phyloP scores from a whole-genome alignment of 2,888 invertebrate genomes.

The Sinohyriopsis cumingii region DNA sequence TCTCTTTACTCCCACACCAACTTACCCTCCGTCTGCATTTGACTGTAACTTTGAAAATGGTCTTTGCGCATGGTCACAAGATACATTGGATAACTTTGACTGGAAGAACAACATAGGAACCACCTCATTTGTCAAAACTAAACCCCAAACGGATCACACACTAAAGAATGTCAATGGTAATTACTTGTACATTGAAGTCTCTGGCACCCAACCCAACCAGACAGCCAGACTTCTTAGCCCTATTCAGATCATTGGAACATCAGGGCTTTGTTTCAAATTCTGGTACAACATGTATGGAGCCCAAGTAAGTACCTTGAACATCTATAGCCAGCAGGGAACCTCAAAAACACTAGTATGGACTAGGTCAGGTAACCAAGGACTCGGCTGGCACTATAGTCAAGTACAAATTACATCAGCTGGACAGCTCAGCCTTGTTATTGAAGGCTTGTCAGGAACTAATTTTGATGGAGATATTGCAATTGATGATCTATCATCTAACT shows the following conservation, averaged over 20 bases:
- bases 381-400: constrained; percentile 61
- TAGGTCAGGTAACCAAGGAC: constrained; percentile 56
- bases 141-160: constrained; percentile 65
- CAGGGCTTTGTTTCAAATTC: constrained; percentile 64
- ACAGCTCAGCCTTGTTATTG: constrained; percentile 46
- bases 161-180: constrained; percentile 54
- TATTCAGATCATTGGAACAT: constrained; percentile 22
- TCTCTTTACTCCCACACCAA: constrained; percentile 28
- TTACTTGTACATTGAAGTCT: constrained; percentile 57
- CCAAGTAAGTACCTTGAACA: constrained; percentile 57
- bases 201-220: constrained; percentile 36
- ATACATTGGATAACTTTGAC: constrained; percentile 58
- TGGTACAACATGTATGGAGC: constrained; percentile 70
- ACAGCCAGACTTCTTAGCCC: constrained; percentile 58
- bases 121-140: constrained; percentile 52
- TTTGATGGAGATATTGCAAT: constrained; percentile 57
- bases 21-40: constrained; percentile 50
- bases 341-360: constrained; percentile 45
- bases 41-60: constrained; percentile 64
- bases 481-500: constrained; percentile 54
- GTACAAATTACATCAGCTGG: constrained; percentile 46
- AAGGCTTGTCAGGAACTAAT: constrained; percentile 51
- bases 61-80: constrained; percentile 62
- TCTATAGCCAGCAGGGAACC: constrained; percentile 41
- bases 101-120: constrained; percentile 56